phyloP scores from a whole-genome alignment of 2,888 invertebrate genomes.

The Melinaea marsaeus region DNA sequence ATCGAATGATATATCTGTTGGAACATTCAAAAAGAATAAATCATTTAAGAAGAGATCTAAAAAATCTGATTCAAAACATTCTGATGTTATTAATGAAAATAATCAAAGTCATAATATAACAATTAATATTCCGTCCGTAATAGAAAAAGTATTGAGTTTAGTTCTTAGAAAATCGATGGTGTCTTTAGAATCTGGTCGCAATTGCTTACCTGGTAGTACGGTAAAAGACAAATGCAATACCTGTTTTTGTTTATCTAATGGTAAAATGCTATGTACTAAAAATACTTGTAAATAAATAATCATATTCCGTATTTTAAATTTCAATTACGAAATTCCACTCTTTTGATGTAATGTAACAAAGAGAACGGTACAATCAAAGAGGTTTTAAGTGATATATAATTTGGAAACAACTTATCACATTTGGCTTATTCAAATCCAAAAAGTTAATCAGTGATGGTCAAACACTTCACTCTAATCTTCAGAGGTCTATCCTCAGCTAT shows the following conservation, averaged over 20 bases:
- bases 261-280: constrained; percentile 53
- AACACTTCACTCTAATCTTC: no score
- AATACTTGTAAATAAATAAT: constrained; percentile 42
- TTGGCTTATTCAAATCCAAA: no score
- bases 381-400: no score
- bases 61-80: not conserved
- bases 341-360: no score
- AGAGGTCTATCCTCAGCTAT: no score
- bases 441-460: no score
- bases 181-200: constrained; percentile 34
- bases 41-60: not conserved
- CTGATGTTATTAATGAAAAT: not conserved
- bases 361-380: no score
- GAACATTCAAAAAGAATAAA: not conserved
- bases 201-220: constrained; percentile 46
- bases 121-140: constrained; percentile 35
- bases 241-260: constrained; percentile 57
- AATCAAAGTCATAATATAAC: not conserved
- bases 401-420: no score
- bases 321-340: not conserved
- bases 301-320: constrained; percentile 6
- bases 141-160: constrained; percentile 44
- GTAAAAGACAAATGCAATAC: constrained; percentile 44
- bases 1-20: not conserved
- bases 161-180: constrained; percentile 51